Evolutionary conservation across 2,113 vertebrate genomes (phyloP).

Genomic region (Archilochus colubris): DNA sequence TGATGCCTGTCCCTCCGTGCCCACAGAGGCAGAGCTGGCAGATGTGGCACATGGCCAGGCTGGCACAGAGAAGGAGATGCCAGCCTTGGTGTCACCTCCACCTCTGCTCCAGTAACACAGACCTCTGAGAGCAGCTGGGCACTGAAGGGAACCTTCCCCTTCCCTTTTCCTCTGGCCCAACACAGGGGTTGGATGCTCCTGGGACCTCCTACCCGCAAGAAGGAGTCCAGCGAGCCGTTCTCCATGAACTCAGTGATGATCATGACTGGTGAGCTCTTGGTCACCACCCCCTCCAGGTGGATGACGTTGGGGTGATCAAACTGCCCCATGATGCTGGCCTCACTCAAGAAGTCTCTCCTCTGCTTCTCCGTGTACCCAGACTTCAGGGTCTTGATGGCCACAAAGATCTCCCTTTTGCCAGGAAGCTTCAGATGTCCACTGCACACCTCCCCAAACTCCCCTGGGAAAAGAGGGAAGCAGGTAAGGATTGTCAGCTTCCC

Average conservation of each 20-base stretch:
- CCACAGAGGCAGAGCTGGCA: background rate
- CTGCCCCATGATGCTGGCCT: constrained; percentile 99
- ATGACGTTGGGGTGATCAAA: constrained; percentile 98
- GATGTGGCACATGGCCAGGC: fast-evolving
- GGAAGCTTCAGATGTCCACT: constrained; percentile 94
- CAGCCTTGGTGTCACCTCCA: background rate
- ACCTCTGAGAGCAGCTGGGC: no score
- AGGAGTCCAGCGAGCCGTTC: constrained; percentile 94
- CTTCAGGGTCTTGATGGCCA: constrained; percentile 97
- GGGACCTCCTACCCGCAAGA: constrained; percentile 85
- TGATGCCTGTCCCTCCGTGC: background rate
- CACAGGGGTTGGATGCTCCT: background rate
- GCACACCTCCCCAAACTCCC: constrained; percentile 97
- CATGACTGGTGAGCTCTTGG: constrained; percentile 94
- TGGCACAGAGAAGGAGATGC: background rate
- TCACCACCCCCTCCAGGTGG: constrained; percentile 94
- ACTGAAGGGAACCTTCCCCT: background rate
- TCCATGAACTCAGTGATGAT: constrained; percentile 99
- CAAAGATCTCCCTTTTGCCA: constrained; percentile 96
- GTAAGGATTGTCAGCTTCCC: background rate
- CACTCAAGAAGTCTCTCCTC: constrained; percentile 92
- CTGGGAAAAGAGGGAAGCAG: constrained; percentile 64
- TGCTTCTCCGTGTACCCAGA: constrained; percentile 97
- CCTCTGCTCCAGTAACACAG: background rate
- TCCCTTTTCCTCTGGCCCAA: background rate